phyloP scores from a whole-genome alignment of 2,113 vertebrate genomes.

The Calidris pygmaea region DNA sequence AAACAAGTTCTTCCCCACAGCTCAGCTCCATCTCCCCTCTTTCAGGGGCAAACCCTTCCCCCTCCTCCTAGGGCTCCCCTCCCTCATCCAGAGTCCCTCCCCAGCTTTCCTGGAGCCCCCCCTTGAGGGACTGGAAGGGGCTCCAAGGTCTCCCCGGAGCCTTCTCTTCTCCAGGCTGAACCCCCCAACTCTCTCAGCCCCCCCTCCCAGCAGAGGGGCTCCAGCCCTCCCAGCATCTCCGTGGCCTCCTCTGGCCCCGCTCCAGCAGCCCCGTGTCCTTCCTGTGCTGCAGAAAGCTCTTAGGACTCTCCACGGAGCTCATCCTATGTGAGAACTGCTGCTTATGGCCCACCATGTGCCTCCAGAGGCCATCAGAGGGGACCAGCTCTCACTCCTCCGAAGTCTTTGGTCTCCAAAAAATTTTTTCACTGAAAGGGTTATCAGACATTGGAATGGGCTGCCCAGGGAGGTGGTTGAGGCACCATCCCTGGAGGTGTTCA shows the following conservation, averaged over 20 bases:
- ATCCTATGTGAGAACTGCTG: fast-evolving
- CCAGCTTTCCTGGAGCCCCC: not conserved
- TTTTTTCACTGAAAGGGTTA: too few relatives aligned
- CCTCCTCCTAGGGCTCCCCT: not conserved
- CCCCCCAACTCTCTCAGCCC: not conserved
- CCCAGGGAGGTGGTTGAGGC: too few relatives aligned
- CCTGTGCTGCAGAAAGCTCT: not conserved
- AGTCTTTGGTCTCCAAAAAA: too few relatives aligned
- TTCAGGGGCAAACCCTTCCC: not conserved
- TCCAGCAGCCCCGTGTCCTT: not conserved
- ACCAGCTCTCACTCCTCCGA: not conserved
- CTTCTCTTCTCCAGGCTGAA: not conserved
- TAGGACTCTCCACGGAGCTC: not conserved
- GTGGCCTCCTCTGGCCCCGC: not conserved
- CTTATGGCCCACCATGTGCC: not conserved
- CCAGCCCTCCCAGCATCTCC: not conserved
- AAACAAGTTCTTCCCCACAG: not conserved
- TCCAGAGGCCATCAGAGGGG: not conserved
- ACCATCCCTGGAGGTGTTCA: too few relatives aligned
- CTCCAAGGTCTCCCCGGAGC: too few relatives aligned
- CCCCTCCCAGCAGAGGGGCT: not conserved
- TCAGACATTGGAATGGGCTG: too few relatives aligned
- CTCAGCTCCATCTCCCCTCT: not conserved
- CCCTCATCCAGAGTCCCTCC: too few relatives aligned
- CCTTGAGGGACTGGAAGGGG: not conserved